Evolutionary conservation across 1,140 invertebrate species (phyloP).

Genomic region (Cherax destructor): DNA sequence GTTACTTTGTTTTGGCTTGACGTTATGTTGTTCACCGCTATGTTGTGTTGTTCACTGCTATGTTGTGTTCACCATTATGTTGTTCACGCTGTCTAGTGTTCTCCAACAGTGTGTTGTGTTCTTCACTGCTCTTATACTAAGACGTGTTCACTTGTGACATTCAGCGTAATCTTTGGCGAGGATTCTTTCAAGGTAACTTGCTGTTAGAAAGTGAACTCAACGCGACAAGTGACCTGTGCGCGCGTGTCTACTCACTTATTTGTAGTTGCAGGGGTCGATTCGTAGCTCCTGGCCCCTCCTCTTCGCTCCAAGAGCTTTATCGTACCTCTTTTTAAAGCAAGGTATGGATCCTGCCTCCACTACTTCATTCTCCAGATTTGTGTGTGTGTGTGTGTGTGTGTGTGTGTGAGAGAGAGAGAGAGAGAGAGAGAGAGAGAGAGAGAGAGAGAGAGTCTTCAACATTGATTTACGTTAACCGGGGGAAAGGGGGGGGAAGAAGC

Average conservation of each 20-base stretch:
- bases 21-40: too few species aligned
- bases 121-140: too few species aligned
- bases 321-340: too few species aligned
- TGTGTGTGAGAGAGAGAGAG: background rate
- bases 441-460: background rate
- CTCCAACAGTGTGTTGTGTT: too few species aligned
- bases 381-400: background rate
- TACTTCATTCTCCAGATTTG: background rate
- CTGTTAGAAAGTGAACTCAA: background rate
- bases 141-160: background rate
- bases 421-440: slow-evolving; percentile 43
- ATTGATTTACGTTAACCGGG: background rate
- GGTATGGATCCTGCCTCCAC: too few species aligned
- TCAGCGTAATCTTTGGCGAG: background rate
- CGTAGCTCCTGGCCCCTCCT: too few species aligned
- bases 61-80: too few species aligned
- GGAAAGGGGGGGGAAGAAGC: background rate
- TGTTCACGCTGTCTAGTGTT: too few species aligned
- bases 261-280: background rate
- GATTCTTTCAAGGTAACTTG: background rate
- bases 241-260: background rate
- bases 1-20: too few species aligned
- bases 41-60: too few species aligned
- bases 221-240: background rate
- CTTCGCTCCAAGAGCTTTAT: background rate